A percentile compares a stretch with the other conserved stretches of the same genome.
These are phyloP conservation scores for Pogonus chalceus DNA, from an alignment of 1,140 invertebrate genomes.

Conservation along the genomic window DNA sequence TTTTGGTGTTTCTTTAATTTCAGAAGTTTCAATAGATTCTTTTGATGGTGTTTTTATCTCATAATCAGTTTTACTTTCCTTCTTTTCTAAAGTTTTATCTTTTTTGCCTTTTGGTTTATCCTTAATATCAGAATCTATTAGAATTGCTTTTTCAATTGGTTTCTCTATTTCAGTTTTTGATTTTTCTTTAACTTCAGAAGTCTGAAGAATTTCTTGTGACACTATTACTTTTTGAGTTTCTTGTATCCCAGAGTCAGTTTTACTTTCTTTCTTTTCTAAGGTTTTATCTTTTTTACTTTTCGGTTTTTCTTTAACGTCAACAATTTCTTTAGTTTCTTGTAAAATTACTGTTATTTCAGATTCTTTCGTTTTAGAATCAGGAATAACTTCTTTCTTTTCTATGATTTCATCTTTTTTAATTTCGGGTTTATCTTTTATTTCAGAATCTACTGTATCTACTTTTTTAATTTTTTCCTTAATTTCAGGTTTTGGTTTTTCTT, in stretches of 20 bases:
- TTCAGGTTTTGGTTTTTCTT: not conserved
- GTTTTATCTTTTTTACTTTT: not conserved
- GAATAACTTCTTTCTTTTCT: not conserved
- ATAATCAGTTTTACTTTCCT: too few species aligned
- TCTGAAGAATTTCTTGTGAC: not conserved
- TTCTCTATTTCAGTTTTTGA: not conserved
- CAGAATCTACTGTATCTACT: not conserved
- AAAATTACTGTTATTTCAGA: not conserved
- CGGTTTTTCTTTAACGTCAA: not conserved
- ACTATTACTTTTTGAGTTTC: too few species aligned
- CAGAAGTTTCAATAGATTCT: not conserved
- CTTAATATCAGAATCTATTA: not conserved
- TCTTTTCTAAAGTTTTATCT: too few species aligned
- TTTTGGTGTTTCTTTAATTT: not conserved
- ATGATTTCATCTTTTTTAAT: not conserved
- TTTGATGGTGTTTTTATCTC: too few species aligned
- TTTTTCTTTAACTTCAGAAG: not conserved
- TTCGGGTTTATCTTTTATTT: not conserved
- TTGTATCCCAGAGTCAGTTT: not conserved
- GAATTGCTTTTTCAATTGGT: not conserved
- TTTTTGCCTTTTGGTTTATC: not conserved
- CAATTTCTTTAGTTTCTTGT: not conserved
- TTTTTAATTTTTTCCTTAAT: not conserved
- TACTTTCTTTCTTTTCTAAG: not conserved
- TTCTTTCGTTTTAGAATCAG: too few species aligned